Conservation (phyloP, 2,888 invertebrate species). For the Drosophila picticornis region DNA sequence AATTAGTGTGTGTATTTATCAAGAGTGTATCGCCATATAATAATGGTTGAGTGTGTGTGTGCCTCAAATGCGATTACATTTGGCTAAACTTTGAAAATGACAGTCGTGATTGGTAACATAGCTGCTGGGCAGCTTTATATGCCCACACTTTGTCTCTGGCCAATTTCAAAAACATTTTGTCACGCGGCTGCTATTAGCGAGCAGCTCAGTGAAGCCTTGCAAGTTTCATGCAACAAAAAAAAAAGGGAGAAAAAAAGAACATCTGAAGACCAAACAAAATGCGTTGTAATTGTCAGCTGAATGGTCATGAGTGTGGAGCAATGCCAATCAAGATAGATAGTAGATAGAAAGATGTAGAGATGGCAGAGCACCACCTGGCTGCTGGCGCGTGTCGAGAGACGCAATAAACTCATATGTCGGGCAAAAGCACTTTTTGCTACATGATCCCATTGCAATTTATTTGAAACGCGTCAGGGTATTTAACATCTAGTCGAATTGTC, state of each 20-base stretch:
- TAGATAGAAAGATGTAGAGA: not conserved
- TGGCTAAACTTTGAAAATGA: constrained; percentile 33
- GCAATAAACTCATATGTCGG: constrained; percentile 48
- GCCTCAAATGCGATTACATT: constrained; percentile 24
- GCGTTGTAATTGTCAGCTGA: constrained; percentile 65
- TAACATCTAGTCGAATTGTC: not conserved
- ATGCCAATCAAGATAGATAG: not conserved
- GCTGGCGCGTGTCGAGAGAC: constrained; percentile 66
- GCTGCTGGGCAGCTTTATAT: constrained; percentile 24
- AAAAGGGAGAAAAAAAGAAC: constrained; percentile 2
- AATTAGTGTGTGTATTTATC: constrained; percentile 39
- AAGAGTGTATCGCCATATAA: constrained; percentile 16
- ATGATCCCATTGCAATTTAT: constrained; percentile 35
- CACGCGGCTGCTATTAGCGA: constrained; percentile 64
- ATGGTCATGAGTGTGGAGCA: constrained; percentile 43
- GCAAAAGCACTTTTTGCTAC: constrained; percentile 19
- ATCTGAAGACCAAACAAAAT: constrained; percentile 20
- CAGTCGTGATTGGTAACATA: constrained; percentile 31
- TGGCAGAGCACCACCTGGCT: constrained; percentile 17
- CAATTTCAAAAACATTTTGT: constrained; percentile 51
- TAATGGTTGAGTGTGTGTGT: not conserved
- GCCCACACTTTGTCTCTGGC: not conserved
- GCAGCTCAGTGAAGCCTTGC: constrained; percentile 61
- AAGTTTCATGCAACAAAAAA: constrained; percentile 47
- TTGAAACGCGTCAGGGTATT: constrained; percentile 43